These are phyloP conservation scores for Tinea pellionella DNA, from an alignment of 2,888 invertebrate genomes.

Conservation along the genomic window DNA sequence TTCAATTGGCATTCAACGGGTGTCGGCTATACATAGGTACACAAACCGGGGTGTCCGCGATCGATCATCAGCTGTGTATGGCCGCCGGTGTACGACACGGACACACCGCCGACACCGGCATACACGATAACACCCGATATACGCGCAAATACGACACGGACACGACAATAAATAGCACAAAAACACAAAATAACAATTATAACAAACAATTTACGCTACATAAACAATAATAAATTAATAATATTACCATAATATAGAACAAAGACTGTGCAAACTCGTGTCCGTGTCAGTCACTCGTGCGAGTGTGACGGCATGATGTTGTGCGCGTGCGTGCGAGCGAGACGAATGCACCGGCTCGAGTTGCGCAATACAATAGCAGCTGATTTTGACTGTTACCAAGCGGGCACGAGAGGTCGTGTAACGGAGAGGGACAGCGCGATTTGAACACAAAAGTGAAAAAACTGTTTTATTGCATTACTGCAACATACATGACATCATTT, in stretches of 20 bases:
- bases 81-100: not conserved
- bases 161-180: not conserved
- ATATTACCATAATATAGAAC: not conserved
- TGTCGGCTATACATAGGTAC: too few species aligned
- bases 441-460: too few species aligned
- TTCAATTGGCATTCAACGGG: too few species aligned
- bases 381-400: not conserved
- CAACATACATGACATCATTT: too few species aligned
- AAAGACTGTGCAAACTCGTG: conserved; percentile 7
- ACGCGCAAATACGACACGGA: not conserved
- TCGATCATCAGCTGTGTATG: not conserved
- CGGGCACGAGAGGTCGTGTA: not conserved
- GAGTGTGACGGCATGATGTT: not conserved
- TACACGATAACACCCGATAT: not conserved
- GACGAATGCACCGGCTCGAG: not conserved
- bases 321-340: conserved; percentile 16
- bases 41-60: not conserved
- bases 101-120: not conserved
- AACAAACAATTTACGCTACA: too few species aligned
- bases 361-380: not conserved
- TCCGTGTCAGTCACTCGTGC: not conserved
- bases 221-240: too few species aligned
- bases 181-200: not conserved
- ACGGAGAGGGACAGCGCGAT: too few species aligned
- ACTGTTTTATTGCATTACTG: too few species aligned